phyloP scores from a whole-genome alignment of 2,113 vertebrate genomes.

The Cacatua alba region DNA sequence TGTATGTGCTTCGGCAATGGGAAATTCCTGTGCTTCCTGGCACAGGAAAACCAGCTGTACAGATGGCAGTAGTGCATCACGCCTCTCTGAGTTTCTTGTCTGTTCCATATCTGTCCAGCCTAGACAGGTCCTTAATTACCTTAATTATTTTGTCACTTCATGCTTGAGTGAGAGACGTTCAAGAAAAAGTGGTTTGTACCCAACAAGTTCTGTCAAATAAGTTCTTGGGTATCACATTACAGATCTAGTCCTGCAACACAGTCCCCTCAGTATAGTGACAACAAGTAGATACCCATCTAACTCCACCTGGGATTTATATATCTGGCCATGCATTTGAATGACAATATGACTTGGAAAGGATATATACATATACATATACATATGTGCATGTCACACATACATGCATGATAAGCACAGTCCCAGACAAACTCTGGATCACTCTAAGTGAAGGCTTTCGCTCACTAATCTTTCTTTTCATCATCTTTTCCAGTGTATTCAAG shows the following conservation, averaged over 20 bases:
- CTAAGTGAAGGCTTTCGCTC: neutral
- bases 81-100: neutral
- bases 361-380: accelerated
- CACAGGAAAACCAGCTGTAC: neutral
- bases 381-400: accelerated
- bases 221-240: neutral
- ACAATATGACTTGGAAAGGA: neutral
- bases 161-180: neutral
- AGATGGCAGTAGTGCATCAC: neutral
- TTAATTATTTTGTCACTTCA: neutral
- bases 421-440: neutral
- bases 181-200: neutral
- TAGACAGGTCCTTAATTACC: neutral
- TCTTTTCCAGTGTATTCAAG: neutral
- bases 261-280: neutral
- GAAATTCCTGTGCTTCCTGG: no score
- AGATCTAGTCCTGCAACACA: neutral
- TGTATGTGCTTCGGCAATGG: neutral
- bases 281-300: neutral
- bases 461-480: neutral
- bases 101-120: neutral
- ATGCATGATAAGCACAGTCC: neutral
- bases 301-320: neutral
- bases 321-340: neutral
- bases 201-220: neutral